Conservation (phyloP, 2,113 vertebrate genomes). For the Oenanthe melanoleuca region DNA sequence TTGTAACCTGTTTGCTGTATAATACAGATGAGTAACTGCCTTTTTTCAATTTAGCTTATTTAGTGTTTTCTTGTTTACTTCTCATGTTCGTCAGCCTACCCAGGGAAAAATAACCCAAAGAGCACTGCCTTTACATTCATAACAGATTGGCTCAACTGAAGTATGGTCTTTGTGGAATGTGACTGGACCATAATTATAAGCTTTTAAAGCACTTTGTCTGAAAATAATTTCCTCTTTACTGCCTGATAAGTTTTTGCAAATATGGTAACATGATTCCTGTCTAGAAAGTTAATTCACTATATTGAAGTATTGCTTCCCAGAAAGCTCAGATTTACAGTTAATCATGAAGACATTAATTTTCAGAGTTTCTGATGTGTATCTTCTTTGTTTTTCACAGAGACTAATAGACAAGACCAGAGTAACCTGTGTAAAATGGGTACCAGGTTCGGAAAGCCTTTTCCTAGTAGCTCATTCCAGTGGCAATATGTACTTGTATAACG, state of each 20-base stretch:
- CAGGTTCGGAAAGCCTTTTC: constrained; percentile 97
- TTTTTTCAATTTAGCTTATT: neutral
- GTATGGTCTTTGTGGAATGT: neutral
- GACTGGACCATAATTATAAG: neutral
- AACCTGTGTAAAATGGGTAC: constrained; percentile 98
- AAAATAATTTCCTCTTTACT: neutral
- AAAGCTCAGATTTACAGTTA: neutral
- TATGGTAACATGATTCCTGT: neutral
- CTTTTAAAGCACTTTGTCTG: neutral
- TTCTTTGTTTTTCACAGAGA: constrained; percentile 87
- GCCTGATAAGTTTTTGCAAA: neutral
- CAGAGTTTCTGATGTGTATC: constrained; percentile 67
- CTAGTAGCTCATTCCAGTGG: constrained; percentile 97
- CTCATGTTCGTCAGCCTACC: neutral
- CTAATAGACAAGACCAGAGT: constrained; percentile 99
- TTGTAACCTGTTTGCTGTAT: neutral
- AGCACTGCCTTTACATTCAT: neutral
- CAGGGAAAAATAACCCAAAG: neutral
- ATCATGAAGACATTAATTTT: neutral
- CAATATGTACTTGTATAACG: constrained; percentile 97
- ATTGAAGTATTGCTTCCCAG: neutral
- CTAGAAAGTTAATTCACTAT: neutral
- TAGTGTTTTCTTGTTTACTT: neutral
- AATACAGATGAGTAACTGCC: neutral
- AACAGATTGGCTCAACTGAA: neutral